Base-by-base conservation (phyloP, 92 coral and sea anemone species). In the Heliopora coerulea region DNA sequence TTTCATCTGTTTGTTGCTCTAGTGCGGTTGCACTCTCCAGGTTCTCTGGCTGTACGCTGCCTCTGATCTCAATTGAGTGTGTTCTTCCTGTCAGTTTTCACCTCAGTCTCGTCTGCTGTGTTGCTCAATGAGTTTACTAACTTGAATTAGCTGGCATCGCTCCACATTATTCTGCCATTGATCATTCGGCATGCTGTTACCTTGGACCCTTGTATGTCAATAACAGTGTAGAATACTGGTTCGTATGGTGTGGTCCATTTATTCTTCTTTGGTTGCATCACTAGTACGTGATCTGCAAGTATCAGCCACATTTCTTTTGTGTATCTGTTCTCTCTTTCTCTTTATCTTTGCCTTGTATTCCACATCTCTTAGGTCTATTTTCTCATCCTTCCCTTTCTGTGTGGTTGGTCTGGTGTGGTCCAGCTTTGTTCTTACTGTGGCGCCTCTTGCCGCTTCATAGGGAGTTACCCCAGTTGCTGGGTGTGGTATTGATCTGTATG, bases 401-500 rank as follows among this genome's bases (percentile, higher is more conserved):
- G 61, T 26, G 46, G 54, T 78, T 24, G 82, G 79, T 56, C 20
- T 24, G 54, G 58, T 60, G 75, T 86, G 42, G 62, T 82, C 90
- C 64, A 86, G 64, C 68, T 82, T 78, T 19, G 79, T 86, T 56
- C 86, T 81, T 19, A 85, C 41, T 1, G 73, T 9, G 80, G n/a
- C 49, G 59, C 82, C 84, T 29, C 63, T 79, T 37, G 74, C 49
- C 44, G 82, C 85, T 70, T 79, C 84, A 19, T 73, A 82, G 1
- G 87, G 79, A 63, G 86, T 42, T 40, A 78, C 59, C 50, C 86
- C 89, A 64, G 87, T 86, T 29, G 85, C 87, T 59, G 87, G 84
- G 54, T 79, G 91, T 19, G 85, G 87, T 65, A 85, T 83, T 54
- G 80, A 79, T 75, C 91, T 86, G 80, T 74, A 86, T 39, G 83